Base-by-base conservation (phyloP, 2,888 invertebrate genomes). In the Agapetus fuscipes region DNA sequence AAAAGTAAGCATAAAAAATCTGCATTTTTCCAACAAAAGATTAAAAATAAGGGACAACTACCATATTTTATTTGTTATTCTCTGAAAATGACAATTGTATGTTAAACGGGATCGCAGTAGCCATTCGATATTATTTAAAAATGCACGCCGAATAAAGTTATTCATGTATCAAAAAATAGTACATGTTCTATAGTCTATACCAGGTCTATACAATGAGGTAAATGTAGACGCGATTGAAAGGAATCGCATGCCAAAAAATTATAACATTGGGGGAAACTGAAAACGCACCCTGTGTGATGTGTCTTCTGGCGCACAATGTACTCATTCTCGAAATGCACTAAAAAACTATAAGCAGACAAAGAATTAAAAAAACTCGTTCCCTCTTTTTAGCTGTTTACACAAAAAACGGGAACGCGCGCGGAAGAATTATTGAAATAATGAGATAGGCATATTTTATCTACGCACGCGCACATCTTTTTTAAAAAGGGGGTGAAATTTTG, bases 361-460 rank as follows among this genome's bases (percentile, higher is more conserved):
- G 5, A 31, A 20, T 28, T 6, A 16, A 35, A 35, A 35, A 35
- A 35, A 40, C 26, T 35, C 34, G 33, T 37, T 39, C 43, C 43
- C 43, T 43, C 43, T 43, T 43, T 43, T 39, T 39, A 31, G 39
- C 38, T 34, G 27, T 17, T 34, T 35, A 32, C 28, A 28, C 26
- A 43, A 44, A 43, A 44, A 43, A 31, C 20, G 29, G 31, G 29
- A 25, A 36, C 45, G 36, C 38, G 34, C 35, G 45, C 36, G 45
- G 42, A 43, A 43, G 42, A 46, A 46, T 46, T 36, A 46, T 46
- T 31, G 39, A 40, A 43, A 43, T 44, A 44, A 46, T 44, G 46
- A 46, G 38, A 37, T 30, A 29, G 34, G 35, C 38, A 38, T 46
- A 44, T 41, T 44, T 44, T 41, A 41, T 44, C 39, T 44, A 25